Conservation (phyloP, 1,140 invertebrate genomes). For the Drosophila eugracilis region DNA sequence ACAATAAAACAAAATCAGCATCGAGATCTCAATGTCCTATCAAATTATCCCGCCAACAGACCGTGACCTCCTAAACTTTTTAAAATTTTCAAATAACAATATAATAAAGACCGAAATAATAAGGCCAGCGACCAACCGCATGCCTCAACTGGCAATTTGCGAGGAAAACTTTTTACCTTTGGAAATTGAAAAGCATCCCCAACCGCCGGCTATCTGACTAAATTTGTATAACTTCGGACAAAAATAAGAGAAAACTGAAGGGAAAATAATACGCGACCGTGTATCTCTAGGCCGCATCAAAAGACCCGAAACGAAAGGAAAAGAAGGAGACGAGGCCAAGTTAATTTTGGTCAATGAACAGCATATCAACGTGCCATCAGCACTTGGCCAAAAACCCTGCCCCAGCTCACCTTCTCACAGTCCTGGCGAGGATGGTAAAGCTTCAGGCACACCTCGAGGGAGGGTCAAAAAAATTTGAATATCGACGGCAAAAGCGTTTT, state of each 20-base stretch:
- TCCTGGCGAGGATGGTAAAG: conserved; percentile 4
- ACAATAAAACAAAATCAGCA: conserved; percentile 32
- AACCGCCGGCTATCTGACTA: conserved; percentile 46
- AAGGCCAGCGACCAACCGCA: conserved; percentile 41
- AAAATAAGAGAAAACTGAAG: conserved; percentile 42
- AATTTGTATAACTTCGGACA: conserved; percentile 71
- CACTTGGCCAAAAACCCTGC: conserved; percentile 54
- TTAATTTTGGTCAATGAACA: conserved; percentile 82
- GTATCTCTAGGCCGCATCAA: conserved; percentile 62
- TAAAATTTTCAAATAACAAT: conserved; percentile 61
- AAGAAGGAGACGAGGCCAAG: conserved; percentile 39
- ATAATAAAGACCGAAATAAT: conserved; percentile 49
- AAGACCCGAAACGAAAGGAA: conserved; percentile 24
- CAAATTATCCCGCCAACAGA: conserved; percentile 27
- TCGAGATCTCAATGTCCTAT: conserved; percentile 46
- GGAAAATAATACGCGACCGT: conserved; percentile 41
- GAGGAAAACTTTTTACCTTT: conserved; percentile 61
- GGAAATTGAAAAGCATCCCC: conserved; percentile 70
- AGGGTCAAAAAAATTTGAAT: conserved; percentile 68
- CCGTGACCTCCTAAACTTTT: conserved; percentile 44
- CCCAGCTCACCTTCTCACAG: conserved; percentile 1
- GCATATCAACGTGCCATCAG: conserved; percentile 74
- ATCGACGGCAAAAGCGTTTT: conserved; percentile 45
- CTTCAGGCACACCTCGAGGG: conserved; percentile 5
- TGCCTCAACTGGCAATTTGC: conserved; percentile 67